phyloP scores from a whole-genome alignment of 2,113 vertebrate genomes.

The Vombatus ursinus region DNA sequence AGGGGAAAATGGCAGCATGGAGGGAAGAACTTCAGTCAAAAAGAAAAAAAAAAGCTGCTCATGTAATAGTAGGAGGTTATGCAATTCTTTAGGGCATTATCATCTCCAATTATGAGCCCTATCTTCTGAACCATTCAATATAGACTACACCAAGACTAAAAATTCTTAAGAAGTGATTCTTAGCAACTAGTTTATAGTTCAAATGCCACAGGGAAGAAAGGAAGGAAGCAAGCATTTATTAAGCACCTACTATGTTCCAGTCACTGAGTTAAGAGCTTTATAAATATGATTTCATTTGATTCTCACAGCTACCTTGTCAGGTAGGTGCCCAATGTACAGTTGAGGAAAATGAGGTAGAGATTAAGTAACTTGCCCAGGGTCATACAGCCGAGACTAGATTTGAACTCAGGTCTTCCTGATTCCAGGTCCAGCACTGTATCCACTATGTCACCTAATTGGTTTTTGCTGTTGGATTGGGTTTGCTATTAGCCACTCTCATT shows the following conservation, averaged over 20 bases:
- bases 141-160: conserved; percentile 22
- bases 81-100: background rate
- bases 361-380: background rate
- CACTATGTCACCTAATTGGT: background rate
- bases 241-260: background rate
- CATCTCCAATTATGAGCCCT: background rate
- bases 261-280: background rate
- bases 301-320: background rate
- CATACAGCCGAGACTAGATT: background rate
- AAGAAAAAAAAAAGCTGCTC: background rate
- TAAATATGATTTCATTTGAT: background rate
- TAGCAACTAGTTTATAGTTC: conserved; percentile 39
- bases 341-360: background rate
- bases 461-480: background rate
- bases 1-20: background rate
- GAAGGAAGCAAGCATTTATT: background rate
- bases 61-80: background rate
- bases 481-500: background rate
- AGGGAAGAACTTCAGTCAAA: background rate
- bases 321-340: background rate
- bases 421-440: background rate
- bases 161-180: conserved; percentile 5
- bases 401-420: background rate
- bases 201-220: conserved; percentile 38
- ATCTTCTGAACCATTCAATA: conserved; percentile 12